Evolutionary conservation across 1,140 invertebrate genomes (phyloP).

Genomic region (Aphidius gifuensis): DNA sequence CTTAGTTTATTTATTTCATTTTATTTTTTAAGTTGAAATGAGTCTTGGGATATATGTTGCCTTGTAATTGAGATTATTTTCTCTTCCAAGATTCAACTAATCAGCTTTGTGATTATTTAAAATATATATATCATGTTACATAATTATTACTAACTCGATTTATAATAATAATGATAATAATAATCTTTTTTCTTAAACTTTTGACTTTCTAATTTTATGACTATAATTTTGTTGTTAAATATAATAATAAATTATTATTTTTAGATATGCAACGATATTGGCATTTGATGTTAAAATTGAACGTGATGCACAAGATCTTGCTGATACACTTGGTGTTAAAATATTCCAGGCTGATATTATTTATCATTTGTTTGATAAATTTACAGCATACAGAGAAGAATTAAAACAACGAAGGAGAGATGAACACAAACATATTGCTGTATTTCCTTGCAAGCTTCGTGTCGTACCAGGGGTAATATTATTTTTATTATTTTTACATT

Average conservation of each 20-base stretch:
- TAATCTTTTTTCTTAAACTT: neutral
- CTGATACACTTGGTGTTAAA: conserved; percentile 89
- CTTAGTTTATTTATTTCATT: neutral
- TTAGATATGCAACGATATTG: conserved; percentile 92
- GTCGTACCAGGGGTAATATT: conserved; percentile 73
- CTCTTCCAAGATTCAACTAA: neutral
- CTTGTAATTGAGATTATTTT: neutral
- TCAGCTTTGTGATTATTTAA: neutral
- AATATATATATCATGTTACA: neutral
- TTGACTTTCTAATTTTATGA: too few species aligned
- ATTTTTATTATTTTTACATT: conserved; percentile 13
- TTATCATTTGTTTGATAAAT: conserved; percentile 98
- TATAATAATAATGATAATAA: neutral
- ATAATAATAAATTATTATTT: conserved; percentile 12
- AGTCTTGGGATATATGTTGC: too few species aligned
- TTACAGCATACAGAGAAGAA: conserved; percentile 92
- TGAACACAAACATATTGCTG: conserved; percentile 93
- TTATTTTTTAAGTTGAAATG: neutral
- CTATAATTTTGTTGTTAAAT: neutral
- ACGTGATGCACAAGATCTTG: conserved; percentile 94
- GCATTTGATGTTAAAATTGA: conserved; percentile 99
- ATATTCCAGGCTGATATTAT: conserved; percentile 99
- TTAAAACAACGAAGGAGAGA: conserved; percentile 90
- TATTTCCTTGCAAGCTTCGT: conserved; percentile 95
- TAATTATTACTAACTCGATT: neutral